Conservation (phyloP, 2,797 vertebrate species). For the Tokudaia tokunoshimensis region DNA sequence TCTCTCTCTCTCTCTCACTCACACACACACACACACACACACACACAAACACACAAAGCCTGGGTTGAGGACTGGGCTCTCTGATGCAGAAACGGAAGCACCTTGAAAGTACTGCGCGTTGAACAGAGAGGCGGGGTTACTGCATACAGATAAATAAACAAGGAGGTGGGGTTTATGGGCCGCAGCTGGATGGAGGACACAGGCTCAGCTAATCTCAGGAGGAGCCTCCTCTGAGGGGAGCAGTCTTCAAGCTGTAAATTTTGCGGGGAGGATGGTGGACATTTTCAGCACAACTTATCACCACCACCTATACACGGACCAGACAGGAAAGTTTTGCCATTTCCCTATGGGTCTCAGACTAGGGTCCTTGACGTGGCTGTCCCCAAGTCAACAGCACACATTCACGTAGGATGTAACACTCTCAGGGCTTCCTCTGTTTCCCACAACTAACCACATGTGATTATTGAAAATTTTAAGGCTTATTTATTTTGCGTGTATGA, state of each 20-base stretch:
- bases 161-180: background rate
- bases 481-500: background rate
- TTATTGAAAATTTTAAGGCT: background rate
- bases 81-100: background rate
- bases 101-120: background rate
- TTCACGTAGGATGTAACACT: background rate
- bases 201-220: background rate
- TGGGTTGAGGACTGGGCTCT: background rate
- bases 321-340: background rate
- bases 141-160: too few relatives aligned
- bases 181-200: background rate
- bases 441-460: background rate
- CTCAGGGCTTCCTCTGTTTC: background rate
- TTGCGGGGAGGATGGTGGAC: too few relatives aligned
- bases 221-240: background rate
- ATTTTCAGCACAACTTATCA: background rate
- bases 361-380: background rate
- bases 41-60: background rate
- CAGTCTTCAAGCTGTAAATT: too few relatives aligned
- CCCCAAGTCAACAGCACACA: background rate
- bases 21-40: background rate
- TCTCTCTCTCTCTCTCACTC: too few relatives aligned
- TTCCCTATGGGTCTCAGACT: background rate
- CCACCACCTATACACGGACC: background rate
- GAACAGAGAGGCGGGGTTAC: background rate